A percentile compares a stretch with the other conserved stretches of the same genome.
Conservation (phyloP, 2,888 invertebrate species). For the Napeogenes inachia region DNA sequence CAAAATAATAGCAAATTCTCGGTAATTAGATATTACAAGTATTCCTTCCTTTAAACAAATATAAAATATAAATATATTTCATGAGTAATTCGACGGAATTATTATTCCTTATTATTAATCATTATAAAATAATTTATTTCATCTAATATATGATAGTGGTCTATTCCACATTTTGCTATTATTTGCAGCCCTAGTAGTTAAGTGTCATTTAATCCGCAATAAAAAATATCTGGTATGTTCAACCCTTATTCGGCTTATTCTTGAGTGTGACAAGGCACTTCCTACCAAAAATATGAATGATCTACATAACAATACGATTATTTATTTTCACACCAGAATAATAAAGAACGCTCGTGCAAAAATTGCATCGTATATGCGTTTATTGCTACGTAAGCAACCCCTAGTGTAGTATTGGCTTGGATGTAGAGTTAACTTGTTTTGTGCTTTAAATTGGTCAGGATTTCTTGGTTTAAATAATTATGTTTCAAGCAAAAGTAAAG, state of each 20-base stretch:
- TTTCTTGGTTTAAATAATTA: conserved; percentile 1
- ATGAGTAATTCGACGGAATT: too few relatives aligned
- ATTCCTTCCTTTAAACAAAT: too few relatives aligned
- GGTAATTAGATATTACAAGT: background rate
- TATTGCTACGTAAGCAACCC: conserved; percentile 42
- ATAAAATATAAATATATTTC: too few relatives aligned
- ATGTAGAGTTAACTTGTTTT: conserved; percentile 1
- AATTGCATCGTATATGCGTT: conserved; percentile 45
- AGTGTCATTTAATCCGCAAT: background rate
- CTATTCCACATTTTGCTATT: too few relatives aligned
- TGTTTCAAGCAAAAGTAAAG: too few relatives aligned
- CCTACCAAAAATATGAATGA: conserved; percentile 32
- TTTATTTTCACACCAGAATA: conserved; percentile 41
- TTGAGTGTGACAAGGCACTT: conserved; percentile 45
- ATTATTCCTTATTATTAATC: too few relatives aligned
- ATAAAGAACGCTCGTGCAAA: conserved; percentile 41
- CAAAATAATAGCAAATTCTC: conserved; percentile 8
- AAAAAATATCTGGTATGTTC: conserved; percentile 2
- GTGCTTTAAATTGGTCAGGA: too few relatives aligned
- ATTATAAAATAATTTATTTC: too few relatives aligned
- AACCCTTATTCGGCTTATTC: conserved; percentile 38
- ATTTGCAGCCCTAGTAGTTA: background rate
- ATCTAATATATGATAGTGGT: too few relatives aligned
- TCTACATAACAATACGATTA: conserved; percentile 37
- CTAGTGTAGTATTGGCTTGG: conserved; percentile 35